phyloP scores from a whole-genome alignment of 2,113 vertebrate species.

The Trogon melanurus region DNA sequence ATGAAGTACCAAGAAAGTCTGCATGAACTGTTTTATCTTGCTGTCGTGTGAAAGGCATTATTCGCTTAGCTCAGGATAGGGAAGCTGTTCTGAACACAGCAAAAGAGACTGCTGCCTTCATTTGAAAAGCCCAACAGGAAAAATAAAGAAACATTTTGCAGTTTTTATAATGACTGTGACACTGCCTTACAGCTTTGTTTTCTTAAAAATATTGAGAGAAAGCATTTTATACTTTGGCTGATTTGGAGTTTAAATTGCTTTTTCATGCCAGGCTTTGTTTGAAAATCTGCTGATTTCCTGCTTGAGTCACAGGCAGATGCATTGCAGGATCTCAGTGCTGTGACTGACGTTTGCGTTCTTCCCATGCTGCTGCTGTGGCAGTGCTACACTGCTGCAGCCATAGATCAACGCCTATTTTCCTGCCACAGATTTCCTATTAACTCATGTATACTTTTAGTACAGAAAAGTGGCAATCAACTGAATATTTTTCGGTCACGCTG shows the following conservation, averaged over 20 bases:
- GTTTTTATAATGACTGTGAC: background rate
- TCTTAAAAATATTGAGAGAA: background rate
- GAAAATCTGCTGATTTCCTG: slow-evolving; percentile 38
- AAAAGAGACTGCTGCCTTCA: background rate
- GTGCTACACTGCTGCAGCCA: background rate
- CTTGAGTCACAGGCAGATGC: slow-evolving; percentile 1
- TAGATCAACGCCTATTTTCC: background rate
- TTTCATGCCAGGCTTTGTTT: background rate
- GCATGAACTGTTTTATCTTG: background rate
- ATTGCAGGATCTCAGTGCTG: background rate
- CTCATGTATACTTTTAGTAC: background rate
- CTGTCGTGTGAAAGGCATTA: background rate
- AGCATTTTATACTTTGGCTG: background rate
- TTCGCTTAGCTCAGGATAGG: background rate
- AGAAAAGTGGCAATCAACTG: background rate
- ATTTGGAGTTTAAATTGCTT: background rate
- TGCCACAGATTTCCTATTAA: background rate
- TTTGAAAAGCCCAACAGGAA: background rate
- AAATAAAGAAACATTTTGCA: background rate
- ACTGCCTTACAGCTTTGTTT: background rate
- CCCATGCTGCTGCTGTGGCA: background rate
- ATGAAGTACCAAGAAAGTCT: background rate
- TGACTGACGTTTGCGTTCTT: background rate
- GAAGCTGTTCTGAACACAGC: background rate
- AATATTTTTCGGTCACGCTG: background rate